These are phyloP conservation scores for Drosophila trapezifrons DNA, from an alignment of 1,140 invertebrate genomes.

Conservation along the genomic window DNA sequence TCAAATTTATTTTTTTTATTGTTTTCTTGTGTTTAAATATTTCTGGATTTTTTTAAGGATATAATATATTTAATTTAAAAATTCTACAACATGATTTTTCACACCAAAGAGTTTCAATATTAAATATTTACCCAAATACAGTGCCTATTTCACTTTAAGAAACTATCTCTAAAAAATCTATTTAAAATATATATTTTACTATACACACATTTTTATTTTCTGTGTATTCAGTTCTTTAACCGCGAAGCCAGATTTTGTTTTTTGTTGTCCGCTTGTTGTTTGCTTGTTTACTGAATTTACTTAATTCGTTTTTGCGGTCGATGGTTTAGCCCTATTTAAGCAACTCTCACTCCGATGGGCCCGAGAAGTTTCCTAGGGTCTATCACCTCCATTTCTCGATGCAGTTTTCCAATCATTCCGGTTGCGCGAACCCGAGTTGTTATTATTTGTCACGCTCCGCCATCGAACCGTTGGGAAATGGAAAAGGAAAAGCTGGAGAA, in stretches of 20 bases:
- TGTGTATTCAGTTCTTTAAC: constrained; percentile 38
- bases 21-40: too few species aligned
- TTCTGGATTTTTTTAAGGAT: too few species aligned
- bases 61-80: too few species aligned
- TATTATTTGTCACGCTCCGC: constrained; percentile 74
- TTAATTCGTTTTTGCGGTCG: constrained; percentile 62
- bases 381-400: constrained; percentile 37
- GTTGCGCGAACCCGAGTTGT: constrained; percentile 15
- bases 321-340: constrained; percentile 48
- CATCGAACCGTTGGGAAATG: constrained; percentile 53
- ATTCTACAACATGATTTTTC: too few species aligned
- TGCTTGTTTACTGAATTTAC: constrained; percentile 47
- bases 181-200: background rate
- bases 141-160: too few species aligned
- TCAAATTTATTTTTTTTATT: too few species aligned
- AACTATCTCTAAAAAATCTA: too few species aligned
- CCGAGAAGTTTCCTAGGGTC: constrained; percentile 22
- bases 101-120: too few species aligned
- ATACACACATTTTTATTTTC: constrained; percentile 7
- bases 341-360: constrained; percentile 27
- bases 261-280: constrained; percentile 23
- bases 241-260: constrained; percentile 30
- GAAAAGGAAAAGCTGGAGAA: constrained; percentile 12
- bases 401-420: constrained; percentile 56
- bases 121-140: too few species aligned